Evolutionary conservation across 2,113 vertebrate genomes (phyloP).

Genomic region (Gobiocypris rarus): DNA sequence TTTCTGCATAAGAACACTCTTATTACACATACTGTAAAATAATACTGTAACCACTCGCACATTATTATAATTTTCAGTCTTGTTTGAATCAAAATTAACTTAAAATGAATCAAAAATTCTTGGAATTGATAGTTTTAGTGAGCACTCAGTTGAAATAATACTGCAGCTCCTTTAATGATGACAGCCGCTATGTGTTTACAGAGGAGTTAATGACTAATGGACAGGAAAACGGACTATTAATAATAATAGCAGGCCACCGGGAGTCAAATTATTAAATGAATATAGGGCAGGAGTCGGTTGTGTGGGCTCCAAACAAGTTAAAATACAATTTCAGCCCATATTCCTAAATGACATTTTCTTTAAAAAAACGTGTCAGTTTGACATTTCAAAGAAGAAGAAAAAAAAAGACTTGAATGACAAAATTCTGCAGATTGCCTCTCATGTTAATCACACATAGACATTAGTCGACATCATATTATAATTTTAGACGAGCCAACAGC

Average conservation of each 20-base stretch:
- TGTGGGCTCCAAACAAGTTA: background rate
- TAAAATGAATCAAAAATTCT: background rate
- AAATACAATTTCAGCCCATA: background rate
- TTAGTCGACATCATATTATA: constrained; percentile 17
- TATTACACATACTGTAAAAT: too few relatives aligned
- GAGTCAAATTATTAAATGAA: background rate
- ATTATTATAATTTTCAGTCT: too few relatives aligned
- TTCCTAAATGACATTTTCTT: background rate
- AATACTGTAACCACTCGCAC: too few relatives aligned
- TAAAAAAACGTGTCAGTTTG: background rate
- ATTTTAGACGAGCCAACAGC: constrained; percentile 21
- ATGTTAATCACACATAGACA: constrained; percentile 17
- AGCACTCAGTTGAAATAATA: background rate
- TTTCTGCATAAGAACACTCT: too few relatives aligned
- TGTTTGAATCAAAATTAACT: background rate
- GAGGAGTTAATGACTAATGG: background rate
- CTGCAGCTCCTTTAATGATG: background rate
- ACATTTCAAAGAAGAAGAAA: background rate
- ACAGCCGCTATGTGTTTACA: background rate
- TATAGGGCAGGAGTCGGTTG: background rate
- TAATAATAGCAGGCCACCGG: background rate
- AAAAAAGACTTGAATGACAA: background rate
- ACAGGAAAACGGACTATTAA: background rate
- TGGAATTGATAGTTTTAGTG: background rate
- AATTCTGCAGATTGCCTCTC: constrained; percentile 12